phyloP scores from a whole-genome alignment of 2,113 vertebrate species.

The Zapornia atra region DNA sequence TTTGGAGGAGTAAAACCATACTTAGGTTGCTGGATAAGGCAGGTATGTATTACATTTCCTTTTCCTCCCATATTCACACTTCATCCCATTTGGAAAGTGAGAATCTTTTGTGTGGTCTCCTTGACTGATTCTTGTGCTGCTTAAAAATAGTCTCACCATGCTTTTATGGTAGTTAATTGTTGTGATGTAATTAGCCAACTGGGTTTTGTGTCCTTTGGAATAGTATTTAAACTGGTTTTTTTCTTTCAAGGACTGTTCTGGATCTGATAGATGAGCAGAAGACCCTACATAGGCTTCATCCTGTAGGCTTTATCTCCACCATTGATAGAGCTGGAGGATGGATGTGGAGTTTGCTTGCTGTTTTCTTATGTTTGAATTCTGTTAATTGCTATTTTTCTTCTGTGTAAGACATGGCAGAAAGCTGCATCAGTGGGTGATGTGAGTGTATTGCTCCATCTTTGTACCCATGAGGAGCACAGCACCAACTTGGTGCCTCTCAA shows the following conservation, averaged over 20 bases:
- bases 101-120: not conserved
- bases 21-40: not conserved
- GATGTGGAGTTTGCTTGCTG: not conserved
- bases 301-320: rapidly evolving
- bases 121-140: not conserved
- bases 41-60: not conserved
- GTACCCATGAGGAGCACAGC: not conserved
- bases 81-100: not conserved
- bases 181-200: not conserved
- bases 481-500: not conserved
- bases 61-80: not conserved
- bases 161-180: not conserved
- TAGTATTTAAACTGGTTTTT: not conserved
- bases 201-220: not conserved
- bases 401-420: rapidly evolving
- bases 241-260: not conserved
- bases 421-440: rapidly evolving
- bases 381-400: not conserved
- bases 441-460: not conserved
- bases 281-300: rapidly evolving
- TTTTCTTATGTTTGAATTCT: not conserved
- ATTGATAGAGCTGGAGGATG: rapidly evolving
- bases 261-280: not conserved
- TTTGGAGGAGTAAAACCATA: not conserved
- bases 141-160: not conserved